Evolutionary conservation across 1,140 invertebrate genomes (phyloP), one percentile per base, ranked within the genome.

Genomic region (Ericerus pela): DNA sequence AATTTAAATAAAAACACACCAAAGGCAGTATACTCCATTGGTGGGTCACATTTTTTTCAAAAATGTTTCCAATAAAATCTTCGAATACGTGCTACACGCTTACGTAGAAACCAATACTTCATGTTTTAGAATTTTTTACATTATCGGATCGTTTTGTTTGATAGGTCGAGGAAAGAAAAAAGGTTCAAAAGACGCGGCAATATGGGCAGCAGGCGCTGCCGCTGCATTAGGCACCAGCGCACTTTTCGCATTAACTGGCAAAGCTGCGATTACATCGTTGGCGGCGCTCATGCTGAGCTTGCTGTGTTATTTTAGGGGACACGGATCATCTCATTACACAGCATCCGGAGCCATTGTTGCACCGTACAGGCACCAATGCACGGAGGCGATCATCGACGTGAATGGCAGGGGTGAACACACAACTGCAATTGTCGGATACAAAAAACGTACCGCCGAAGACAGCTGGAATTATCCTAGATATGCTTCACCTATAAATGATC

Each of bases 201-300:
- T 74, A 66, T 74, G 75, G 72, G 73, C 73, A 69, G 73, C 72
- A 31, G 74, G 72, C 4, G 85, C 82, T 1, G 65, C 87, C 0
- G 79, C 82, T 62, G 81, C 84, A 0, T 62, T 86, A 8, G 84
- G 78, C 5, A 71, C 87, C 51, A 83, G 81, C 14, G 81, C 77
- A 0, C 65, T 88, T 3, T 84, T 84, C 0, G 69, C 84, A 43
- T 68, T 87, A 1, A 82, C 84, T 5, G 84, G 84, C 22, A 87
- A 88, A 68, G 85, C 85, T 2, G 64, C 87, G 11, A 85, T 87
- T 81, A 84, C 83, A 1, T 82, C 80, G 8, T 63, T 87, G 37
- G 81, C 87, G 76, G 82, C 85, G 0, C 69, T 87, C 1, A 78
- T 85, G 64, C 67, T 87, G 0, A 83, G 84, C 0, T 81, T 80